Evolutionary conservation across 2,113 vertebrate genomes (phyloP), one percentile per base, ranked within the genome.

Genomic region (Sebastes fasciatus): DNA sequence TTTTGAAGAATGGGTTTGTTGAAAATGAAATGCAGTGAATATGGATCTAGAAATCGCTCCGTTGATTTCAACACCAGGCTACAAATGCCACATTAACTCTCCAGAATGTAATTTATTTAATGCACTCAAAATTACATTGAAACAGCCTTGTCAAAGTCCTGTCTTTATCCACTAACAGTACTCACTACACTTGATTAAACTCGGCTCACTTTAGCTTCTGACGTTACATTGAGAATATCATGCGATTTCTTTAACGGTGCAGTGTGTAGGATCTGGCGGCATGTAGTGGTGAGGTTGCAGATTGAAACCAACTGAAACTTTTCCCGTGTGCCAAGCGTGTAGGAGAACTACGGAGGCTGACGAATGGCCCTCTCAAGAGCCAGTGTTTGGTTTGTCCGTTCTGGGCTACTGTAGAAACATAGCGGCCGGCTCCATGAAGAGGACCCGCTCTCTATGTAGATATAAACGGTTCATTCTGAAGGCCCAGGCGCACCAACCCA

Each of bases 81-180:
- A 48, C 60, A 51, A 45, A 63, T 19, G 45, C 43, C 49, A 14
- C 79, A 21, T 85, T 77, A 84, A 70, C 74, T 69, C 66, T 63
- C 23, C 64, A 69, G 80, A 62, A 87, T 89, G 73, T 91, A 88
- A 92, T 82, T 91, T 91, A 89, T 90, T 88, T 85, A 80, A 89
- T 43, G 23, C 69, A 19, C 84, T 86, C 46, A 49, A 23, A 76
- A 57, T 21, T 40, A 72, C 61, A 60, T 45, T 23, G 52, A 78
- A 69, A 61, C n/a, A 14, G 17, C 52, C 19, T 43, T 34, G 70
- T 70, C 57, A 51, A 12, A 74, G 51, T 57, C 51, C 61, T 46
- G 48, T 81, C 54, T 77, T 82, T 21, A 63, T 82, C 78, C 63
- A 26, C 84, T 86, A 87, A 87, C 72, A 64, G 63, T 72, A 54